Evolutionary conservation across 2,113 vertebrate species (phyloP), one percentile per base, ranked within the genome.

Genomic region (Pedionomus torquatus): DNA sequence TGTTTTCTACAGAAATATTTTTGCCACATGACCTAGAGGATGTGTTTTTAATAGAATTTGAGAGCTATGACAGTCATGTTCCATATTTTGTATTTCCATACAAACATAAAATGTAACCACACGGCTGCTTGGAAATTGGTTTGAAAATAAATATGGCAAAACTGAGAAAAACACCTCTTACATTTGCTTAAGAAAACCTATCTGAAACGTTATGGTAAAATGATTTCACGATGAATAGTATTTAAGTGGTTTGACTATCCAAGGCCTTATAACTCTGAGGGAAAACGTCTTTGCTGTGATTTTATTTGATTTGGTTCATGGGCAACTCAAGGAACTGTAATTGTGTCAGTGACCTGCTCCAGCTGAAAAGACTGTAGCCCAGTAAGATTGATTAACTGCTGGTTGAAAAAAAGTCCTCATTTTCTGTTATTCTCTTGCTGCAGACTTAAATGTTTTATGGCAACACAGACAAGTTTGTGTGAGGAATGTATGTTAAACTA

Each of bases 381-480:
- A 86, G 78, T 94, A 91, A 93, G 80, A 91, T 97, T 89, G 61
- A 95, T 96, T 96, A 90, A 97, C 96, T 97, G 91, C 89, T 97
- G 94, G 58, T 52, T 83, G 90, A 93, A 96, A 92, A 96, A 92
- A 90, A 90, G 75, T 68, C 13, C 52, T 89, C 70, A 55, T 92
- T 97, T 95, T 95, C 91, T 96, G 68, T 85, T 97, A 84, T 94
- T 97, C 94, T 96, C 71, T 46, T 95, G 66, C 87, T 96, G 80
- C 81, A 31, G 55, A 71, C 97, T 96, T 97, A 90, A 96, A 94
- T 97, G 95, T 95, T 96, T 96, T 88, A 55, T 97, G 68, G 89
- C 89, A 79, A 71, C 84, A 48, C 44, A 80, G 95, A 95, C 65
- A 90, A 87, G 94, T 83, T 96, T 97, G 92, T 91, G 70, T 96